Base-by-base conservation (phyloP, 1,140 invertebrate genomes). In the Medauroidea extradentata region DNA sequence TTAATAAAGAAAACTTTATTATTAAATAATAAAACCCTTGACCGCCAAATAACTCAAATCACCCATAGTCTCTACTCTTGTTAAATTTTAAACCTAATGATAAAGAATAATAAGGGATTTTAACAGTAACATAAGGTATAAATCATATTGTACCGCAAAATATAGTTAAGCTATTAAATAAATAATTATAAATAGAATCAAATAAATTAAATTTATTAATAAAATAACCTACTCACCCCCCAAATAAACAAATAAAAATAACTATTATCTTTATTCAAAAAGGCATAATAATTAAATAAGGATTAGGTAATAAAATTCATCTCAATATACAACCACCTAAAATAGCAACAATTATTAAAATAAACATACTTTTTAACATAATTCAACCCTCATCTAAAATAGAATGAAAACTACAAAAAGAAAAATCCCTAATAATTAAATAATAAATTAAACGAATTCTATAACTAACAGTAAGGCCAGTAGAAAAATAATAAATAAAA, bases 361-460 rank as follows among this genome's bases (percentile, higher is more conserved):
- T 67, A 63, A 73, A 58, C 71, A 80, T 79, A 41, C 75, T 71
- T 27, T 73, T 69, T 59, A 75, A 66, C 73, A 81, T 79, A 65
- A 71, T 42, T 70, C 67, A 73, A 67, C 75, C 69, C 60, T 75
- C 71, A 71, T 78, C 76, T 68, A 68, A 74, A 68, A 78, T 65
- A 61, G 67, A 68, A 74, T 72, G 73, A 64, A 76, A 65, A 56
- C 49, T 60, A 44, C 72, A 60, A 73, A 74, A 74, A 75, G 75
- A 78, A 71, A 71, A 76, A 57, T 68, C 67, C 13, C 71, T 72
- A 38, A 72, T 65, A 69, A 78, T 75, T 62, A 69, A 69, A 77
- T 78, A 81, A 75, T 74, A 79, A 68, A 77, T 59, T 72, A 83
- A 77, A 4, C 80, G 81, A 71, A 81, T 69, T 46, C 71, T 76